Evolutionary conservation across 2,888 invertebrate genomes (phyloP), one percentile per base, ranked within the genome.

Genomic region (Malthinus seriepunctatus): DNA sequence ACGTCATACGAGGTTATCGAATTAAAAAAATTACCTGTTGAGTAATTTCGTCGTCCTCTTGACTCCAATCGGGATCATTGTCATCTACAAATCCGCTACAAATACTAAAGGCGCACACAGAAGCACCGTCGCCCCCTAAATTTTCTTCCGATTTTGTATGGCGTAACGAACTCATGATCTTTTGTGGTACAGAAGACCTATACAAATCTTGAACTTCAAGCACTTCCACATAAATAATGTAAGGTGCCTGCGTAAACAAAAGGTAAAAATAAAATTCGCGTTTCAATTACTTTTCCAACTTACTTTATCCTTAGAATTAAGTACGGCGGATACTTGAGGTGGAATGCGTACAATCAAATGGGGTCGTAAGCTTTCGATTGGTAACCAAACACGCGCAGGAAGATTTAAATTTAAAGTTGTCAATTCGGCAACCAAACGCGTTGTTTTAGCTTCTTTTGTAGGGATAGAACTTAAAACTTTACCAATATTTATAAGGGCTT

Each of bases 241-340:
- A 99, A 0, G 99, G 99, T 47, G 98, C 97, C 89, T 90, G 68
- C 23, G 23, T 23, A 23, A 23, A 23, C 37, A 44, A 55, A 7
- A 35, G 44, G 38, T 12, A 47, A 14, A 11, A 54, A 38, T 37
- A 37, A 33, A 34, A 39, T n/a, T n/a, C n/a, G 32, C 3, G 9
- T 49, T 7, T 46, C 11, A n/a, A n/a, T n/a, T n/a, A n/a, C n/a
- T n/a, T n/a, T 32, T 39, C 45, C 44, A 37, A 54, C 64, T 67
- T 75, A 89, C 90, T 86, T 95, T 96, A 78, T 97, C 96, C 82
- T 99, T 99, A 68, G 97, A 97, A 80, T 99, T 99, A 65, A 99
- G 88, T 52, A 99, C 97, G 50, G 97, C 97, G 62, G 97, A 96
- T 65, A 95, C 95, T 73, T 95, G 95, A 59, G 95, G 95, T 39